Evolutionary conservation across 2,888 invertebrate genomes (phyloP).

Genomic region (Falcaria lacertinaria): DNA sequence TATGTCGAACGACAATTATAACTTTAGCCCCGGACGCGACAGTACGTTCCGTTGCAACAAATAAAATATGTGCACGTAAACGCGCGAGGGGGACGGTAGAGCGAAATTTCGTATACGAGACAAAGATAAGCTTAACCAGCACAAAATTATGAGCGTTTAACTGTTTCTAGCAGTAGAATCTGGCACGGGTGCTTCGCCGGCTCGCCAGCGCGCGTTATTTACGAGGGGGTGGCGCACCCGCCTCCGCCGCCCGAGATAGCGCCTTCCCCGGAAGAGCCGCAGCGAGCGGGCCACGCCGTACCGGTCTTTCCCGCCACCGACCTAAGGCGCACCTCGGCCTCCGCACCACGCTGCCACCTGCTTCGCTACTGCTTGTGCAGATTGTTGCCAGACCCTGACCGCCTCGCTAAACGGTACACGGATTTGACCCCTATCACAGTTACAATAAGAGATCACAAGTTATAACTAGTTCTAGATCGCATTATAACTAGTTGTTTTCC

Average conservation of each 20-base stretch:
- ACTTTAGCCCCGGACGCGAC: conserved; percentile 72
- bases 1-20: conserved; percentile 78
- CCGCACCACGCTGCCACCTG: conserved; percentile 55
- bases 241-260: conserved; percentile 71
- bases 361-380: conserved; percentile 63
- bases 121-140: conserved; percentile 80
- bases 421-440: conserved; percentile 61
- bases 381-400: conserved; percentile 62
- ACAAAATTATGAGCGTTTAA: conserved; percentile 80
- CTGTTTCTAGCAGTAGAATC: conserved; percentile 80
- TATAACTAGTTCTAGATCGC: too few species aligned
- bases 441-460: conserved; percentile 44
- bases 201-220: conserved; percentile 79
- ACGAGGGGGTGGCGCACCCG: conserved; percentile 67
- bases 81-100: conserved; percentile 66
- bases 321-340: conserved; percentile 39
- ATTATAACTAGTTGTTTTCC: conserved; percentile 49
- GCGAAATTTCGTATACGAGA: conserved; percentile 76
- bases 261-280: conserved; percentile 74
- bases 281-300: conserved; percentile 35
- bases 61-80: conserved; percentile 75
- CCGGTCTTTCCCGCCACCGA: conserved; percentile 28
- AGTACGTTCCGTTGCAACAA: conserved; percentile 66
- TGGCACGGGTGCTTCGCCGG: conserved; percentile 79
- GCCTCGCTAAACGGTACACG: conserved; percentile 40